Evolutionary conservation across 2,888 invertebrate genomes (phyloP), one percentile per base, ranked within the genome.

Genomic region (Tethea ocularis): DNA sequence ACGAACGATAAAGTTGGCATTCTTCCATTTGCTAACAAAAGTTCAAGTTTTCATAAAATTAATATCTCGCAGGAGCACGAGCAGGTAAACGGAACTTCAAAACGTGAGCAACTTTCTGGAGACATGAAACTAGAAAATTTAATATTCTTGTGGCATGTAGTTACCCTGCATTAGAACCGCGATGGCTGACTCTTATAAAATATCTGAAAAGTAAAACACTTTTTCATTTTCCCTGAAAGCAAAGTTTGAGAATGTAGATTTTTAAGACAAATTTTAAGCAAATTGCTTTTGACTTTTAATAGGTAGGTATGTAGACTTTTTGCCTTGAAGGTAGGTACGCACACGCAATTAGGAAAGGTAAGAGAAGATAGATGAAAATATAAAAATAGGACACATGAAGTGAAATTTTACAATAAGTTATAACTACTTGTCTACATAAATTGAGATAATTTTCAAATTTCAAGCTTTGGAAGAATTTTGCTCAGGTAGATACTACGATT

Each of bases 121-220:
- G 87, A 88, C 86, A 86, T 78, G 82, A 77, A 85, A 84, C 77
- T 82, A 76, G 82, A 75, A 86, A 89, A 87, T 89, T 86, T 88
- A 85, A 89, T 88, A 89, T 87, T 84, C 82, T 67, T 71, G 68
- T 69, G 69, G 77, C 77, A 78, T 78, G 74, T 81, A 67, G 59
- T 57, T 62, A 63, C 66, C 68, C 65, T 67, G 66, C 62, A 71
- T 71, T 68, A 72, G 67, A 59, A 61, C 56, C 63, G 60, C 57
- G 62, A 57, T 59, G 68, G 71, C 69, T 71, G 69, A 62, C 61
- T 68, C 68, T 65, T 63, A 68, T 62, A 64, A 62, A 65, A 69
- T 64, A 64, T 64, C 60, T 59, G 62, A 63, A 66, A 66, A 68
- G 61, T 57, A 55, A 51, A 58, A 52, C 52, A 38, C 56, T 59